Evolutionary conservation across 2,888 invertebrate species (phyloP).

Genomic region (Hesperia comma): DNA sequence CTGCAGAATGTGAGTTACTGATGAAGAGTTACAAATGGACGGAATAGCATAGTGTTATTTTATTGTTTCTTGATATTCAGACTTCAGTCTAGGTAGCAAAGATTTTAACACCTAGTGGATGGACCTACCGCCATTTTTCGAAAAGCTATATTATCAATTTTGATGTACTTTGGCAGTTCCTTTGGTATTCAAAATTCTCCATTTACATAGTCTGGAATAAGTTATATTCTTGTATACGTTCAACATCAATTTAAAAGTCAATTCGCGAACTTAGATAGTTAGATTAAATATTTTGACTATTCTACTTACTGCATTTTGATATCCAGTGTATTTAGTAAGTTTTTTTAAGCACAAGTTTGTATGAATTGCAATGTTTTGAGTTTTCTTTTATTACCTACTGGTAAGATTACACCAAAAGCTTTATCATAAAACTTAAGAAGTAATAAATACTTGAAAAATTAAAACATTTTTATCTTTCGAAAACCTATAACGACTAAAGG

Average conservation of each 20-base stretch:
- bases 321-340: conserved; percentile 23
- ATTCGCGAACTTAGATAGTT: conserved; percentile 30
- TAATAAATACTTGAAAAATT: conserved; percentile 34
- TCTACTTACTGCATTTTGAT: conserved; percentile 33
- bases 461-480: neutral
- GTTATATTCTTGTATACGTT: conserved; percentile 40
- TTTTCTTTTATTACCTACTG: conserved; percentile 37
- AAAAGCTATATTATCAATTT: too few species aligned
- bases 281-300: conserved; percentile 33
- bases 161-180: too few species aligned
- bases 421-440: conserved; percentile 47
- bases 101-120: neutral
- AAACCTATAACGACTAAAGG: neutral
- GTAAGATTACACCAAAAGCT: conserved; percentile 45
- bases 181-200: conserved; percentile 15
- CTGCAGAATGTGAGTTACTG: too few species aligned
- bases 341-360: conserved; percentile 33
- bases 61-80: too few species aligned
- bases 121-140: too few species aligned
- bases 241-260: conserved; percentile 46
- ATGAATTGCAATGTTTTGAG: conserved; percentile 26
- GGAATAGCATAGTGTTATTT: too few species aligned
- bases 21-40: too few species aligned
- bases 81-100: too few species aligned
- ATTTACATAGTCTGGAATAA: conserved; percentile 22